Base-by-base conservation (phyloP, 2,113 vertebrate genomes). In the Riparia riparia region DNA sequence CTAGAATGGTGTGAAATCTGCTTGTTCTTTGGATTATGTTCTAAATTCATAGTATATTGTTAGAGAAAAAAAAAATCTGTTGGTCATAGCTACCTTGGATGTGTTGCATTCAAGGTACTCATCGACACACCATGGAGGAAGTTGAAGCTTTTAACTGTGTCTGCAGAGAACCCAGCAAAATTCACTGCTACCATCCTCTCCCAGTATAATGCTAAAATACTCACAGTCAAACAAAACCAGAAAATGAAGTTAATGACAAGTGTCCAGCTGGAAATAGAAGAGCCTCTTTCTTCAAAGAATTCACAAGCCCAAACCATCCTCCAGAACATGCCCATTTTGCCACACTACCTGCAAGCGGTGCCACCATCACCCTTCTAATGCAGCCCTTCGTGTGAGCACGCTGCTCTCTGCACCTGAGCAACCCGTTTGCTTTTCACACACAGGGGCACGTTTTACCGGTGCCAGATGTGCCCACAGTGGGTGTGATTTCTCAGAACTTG, bases 401-500 rank as follows among this genome's bases (percentile, higher is more conserved):
- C 77, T 61, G 73, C 28, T 89, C 15, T 81, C 72, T 44, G 54
- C 58, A 64, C 61, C 73, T 25, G 60, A 71, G 53, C 13, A 71
- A 70, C 6, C 1, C 6, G 1, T 66, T 51, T 86, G 79, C 82
- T 56, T 64, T 80, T 41, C 82, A 32, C 4, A 3, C 57, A 72
- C 58, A 50, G 0, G 44, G 93, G 60, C 89, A 82, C 28, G 58
- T 92, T 73, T 82, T 58, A 83, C 92, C 87, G 16, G 63, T 17
- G 78, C 84, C 82, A 94, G 69, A 89, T 37, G 45, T 95, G 93
- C 89, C 84, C 90, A 63, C 58, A 81, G 66, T 74, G 93, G 95
- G 85, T 60, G 93, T 96, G 90, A 92, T 95, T 96, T 96, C 93
- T 87, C 71, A 80, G 96, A 94, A 95, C 86, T 68, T 14, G 47